Evolutionary conservation across 1,140 invertebrate genomes (phyloP).

Genomic region (Metaphire vulgaris): DNA sequence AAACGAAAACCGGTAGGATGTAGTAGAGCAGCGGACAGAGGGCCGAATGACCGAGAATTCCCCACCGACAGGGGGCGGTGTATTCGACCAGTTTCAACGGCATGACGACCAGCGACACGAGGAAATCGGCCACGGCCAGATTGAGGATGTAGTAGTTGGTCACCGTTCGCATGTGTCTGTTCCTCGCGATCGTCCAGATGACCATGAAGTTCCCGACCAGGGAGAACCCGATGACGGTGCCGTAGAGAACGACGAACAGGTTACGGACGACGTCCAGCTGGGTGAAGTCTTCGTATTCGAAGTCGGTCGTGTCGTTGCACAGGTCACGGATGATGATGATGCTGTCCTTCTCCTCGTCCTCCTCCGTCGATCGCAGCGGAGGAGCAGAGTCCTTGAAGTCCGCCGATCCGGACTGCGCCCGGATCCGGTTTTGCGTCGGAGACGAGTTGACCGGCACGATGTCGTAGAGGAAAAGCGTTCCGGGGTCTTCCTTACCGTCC

Average conservation of each 20-base stretch:
- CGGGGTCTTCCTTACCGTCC: too few relatives aligned
- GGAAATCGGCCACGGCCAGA: constrained; percentile 52
- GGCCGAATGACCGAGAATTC: constrained; percentile 45
- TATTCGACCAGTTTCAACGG: constrained; percentile 55
- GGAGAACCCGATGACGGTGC: constrained; percentile 48
- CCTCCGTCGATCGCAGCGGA: too few relatives aligned
- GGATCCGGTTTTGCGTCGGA: too few relatives aligned
- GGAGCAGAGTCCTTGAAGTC: too few relatives aligned
- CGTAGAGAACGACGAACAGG: constrained; percentile 45
- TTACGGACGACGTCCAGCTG: background rate
- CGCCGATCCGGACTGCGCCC: too few relatives aligned
- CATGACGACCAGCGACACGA: constrained; percentile 54
- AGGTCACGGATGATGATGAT: background rate
- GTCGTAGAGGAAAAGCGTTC: too few relatives aligned
- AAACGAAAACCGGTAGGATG: constrained; percentile 53
- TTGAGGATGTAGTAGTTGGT: constrained; percentile 58
- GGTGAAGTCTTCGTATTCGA: constrained; percentile 5
- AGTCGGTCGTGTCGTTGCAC: background rate
- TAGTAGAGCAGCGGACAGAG: constrained; percentile 51
- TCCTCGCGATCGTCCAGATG: constrained; percentile 45
- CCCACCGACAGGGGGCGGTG: constrained; percentile 48
- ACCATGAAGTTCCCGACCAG: constrained; percentile 45
- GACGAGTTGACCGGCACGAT: too few relatives aligned
- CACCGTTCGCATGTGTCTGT: constrained; percentile 54
- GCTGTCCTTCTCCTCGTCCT: background rate